phyloP scores from a whole-genome alignment of 2,888 invertebrate genomes.

The Cheilosia impressa region DNA sequence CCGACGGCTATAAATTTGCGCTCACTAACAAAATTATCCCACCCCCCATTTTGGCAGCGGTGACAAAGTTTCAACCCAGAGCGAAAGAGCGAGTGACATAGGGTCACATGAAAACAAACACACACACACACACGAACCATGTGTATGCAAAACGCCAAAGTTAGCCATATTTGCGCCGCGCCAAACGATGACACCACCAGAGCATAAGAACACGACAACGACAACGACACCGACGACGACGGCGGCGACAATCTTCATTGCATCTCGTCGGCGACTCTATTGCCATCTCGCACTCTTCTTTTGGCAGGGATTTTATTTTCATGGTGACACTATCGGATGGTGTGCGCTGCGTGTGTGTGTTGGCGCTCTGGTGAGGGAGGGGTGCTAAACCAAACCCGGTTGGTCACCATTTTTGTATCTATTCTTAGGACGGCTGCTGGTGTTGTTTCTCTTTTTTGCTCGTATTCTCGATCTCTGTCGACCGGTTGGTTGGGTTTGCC shows the following conservation, averaged over 20 bases:
- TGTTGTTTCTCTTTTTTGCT: slow-evolving; percentile 66
- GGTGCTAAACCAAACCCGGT: slow-evolving; percentile 74
- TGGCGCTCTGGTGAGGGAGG: slow-evolving; percentile 60
- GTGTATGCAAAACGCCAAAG: slow-evolving; percentile 79
- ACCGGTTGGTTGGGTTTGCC: slow-evolving; percentile 67
- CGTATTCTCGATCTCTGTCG: slow-evolving; percentile 62
- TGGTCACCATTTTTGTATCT: slow-evolving; percentile 75
- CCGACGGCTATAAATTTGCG: slow-evolving; percentile 40
- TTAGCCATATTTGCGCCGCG: slow-evolving; percentile 77
- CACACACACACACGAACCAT: slow-evolving; percentile 31
- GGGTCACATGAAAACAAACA: slow-evolving; percentile 71
- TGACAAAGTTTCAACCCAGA: slow-evolving; percentile 73
- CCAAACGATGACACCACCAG: slow-evolving; percentile 77
- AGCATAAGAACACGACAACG: slow-evolving; percentile 56
- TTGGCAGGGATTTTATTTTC: slow-evolving; percentile 53
- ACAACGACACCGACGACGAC: slow-evolving; percentile 41
- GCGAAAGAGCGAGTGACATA: slow-evolving; percentile 34
- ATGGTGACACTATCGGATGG: slow-evolving; percentile 42
- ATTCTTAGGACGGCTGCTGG: slow-evolving; percentile 57
- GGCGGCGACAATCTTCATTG: slow-evolving; percentile 77
- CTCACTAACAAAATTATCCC: slow-evolving; percentile 48
- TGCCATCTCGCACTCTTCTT: slow-evolving; percentile 62
- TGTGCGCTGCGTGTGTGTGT: slow-evolving; percentile 41
- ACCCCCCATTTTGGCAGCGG: slow-evolving; percentile 55
- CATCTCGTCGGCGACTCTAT: slow-evolving; percentile 52